phyloP scores from a whole-genome alignment of 2,797 vertebrate genomes.

The Phaenicophaeus curvirostris region DNA sequence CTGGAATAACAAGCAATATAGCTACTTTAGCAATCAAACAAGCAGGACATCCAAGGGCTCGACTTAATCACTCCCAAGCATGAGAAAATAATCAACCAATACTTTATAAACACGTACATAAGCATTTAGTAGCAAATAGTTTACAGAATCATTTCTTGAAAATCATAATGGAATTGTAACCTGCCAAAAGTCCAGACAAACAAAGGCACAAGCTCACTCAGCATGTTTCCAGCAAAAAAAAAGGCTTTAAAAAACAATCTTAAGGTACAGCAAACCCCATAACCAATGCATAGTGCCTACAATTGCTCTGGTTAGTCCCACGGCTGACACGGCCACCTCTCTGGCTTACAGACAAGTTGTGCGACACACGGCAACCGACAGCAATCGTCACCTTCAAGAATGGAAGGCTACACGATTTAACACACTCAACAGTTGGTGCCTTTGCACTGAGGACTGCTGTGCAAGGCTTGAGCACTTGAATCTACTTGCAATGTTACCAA shows the following conservation, averaged over 20 bases:
- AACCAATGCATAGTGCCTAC: neutral
- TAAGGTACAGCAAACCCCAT: fast-evolving
- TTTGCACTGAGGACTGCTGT: neutral
- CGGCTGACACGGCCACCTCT: neutral
- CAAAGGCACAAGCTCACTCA: neutral
- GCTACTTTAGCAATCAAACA: neutral
- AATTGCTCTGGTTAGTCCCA: neutral
- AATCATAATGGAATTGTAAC: neutral
- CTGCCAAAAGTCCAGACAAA: neutral
- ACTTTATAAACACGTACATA: neutral
- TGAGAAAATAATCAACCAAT: neutral
- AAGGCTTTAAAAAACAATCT: neutral
- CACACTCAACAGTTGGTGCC: neutral
- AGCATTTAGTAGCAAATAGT: neutral
- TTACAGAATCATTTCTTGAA: neutral
- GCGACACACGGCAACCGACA: too few relatives aligned
- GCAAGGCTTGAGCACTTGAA: neutral
- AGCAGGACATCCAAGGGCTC: too few relatives aligned
- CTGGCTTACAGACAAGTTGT: too few relatives aligned
- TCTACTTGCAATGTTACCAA: too few relatives aligned
- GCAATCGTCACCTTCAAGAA: neutral
- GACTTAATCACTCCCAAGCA: neutral
- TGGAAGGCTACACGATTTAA: neutral
- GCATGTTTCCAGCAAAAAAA: neutral
- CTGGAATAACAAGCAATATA: neutral